Conservation (phyloP, 2,113 vertebrate genomes). For the Heterochromis multidens region DNA sequence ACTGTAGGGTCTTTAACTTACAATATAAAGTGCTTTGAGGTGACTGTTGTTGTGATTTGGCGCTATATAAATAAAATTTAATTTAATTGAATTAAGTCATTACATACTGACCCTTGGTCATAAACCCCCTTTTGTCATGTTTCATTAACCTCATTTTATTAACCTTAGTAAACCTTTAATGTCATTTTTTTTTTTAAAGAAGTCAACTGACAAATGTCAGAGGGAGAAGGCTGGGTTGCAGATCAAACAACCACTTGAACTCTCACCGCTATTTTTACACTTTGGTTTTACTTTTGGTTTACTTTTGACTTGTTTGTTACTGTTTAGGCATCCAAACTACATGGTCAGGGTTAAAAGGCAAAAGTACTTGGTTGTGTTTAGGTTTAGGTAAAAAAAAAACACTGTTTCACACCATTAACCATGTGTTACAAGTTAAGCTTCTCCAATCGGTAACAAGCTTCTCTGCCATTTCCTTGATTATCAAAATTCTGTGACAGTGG, state of each 20-base stretch:
- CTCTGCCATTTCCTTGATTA: background rate
- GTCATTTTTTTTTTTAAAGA: background rate
- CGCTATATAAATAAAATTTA: no score
- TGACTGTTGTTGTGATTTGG: no score
- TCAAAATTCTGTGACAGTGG: background rate
- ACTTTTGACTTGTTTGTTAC: background rate
- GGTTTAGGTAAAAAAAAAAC: background rate
- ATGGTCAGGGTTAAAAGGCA: background rate
- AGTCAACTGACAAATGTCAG: background rate
- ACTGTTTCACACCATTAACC: background rate
- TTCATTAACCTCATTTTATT: background rate
- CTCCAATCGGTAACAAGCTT: background rate
- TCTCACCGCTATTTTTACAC: background rate
- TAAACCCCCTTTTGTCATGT: rapidly evolving
- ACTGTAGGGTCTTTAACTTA: no score
- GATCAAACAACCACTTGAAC: background rate
- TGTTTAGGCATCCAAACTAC: background rate
- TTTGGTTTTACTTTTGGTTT: background rate
- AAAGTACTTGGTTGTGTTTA: background rate
- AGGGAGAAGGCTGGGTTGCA: background rate
- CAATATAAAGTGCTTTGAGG: no score
- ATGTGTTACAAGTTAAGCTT: background rate
- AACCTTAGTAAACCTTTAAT: background rate
- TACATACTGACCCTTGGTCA: background rate
- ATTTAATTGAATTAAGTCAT: background rate